Conservation (phyloP, 2,888 invertebrate genomes). For the Drosophila neotestacea region DNA sequence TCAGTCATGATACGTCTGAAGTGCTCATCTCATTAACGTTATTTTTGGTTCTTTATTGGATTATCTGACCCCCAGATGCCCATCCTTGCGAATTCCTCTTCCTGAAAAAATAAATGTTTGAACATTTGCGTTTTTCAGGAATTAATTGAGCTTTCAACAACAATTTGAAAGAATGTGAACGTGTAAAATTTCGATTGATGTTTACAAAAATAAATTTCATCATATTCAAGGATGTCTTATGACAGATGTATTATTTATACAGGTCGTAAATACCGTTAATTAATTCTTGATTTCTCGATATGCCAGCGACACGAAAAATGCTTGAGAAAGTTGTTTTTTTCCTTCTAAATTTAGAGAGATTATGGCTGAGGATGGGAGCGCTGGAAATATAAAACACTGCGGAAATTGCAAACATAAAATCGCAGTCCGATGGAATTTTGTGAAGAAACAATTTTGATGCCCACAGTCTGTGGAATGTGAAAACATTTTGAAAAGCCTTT, state of each 20-base stretch:
- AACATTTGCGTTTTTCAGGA: neutral
- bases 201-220: conserved; percentile 1
- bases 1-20: neutral
- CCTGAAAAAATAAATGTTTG: conserved; percentile 1
- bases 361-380: neutral
- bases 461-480: conserved; percentile 15
- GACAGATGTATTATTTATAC: conserved; percentile 1
- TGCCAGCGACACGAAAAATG: neutral
- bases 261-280: conserved; percentile 8
- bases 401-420: conserved; percentile 30
- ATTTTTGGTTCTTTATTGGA: neutral
- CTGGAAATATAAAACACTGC: conserved; percentile 8
- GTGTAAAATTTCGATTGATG: conserved; percentile 27
- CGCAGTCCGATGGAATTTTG: conserved; percentile 26
- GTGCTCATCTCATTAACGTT: neutral
- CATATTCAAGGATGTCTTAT: neutral
- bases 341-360: neutral
- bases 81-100: no score
- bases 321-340: neutral
- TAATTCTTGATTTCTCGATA: conserved; percentile 5
- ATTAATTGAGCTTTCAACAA: conserved; percentile 3
- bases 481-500: conserved; percentile 26
- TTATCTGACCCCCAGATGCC: neutral
- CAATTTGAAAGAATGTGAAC: neutral
- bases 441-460: conserved; percentile 33